Evolutionary conservation across 2,888 invertebrate species (phyloP), one percentile per base, ranked within the genome.

Genomic region (Leptopilina syphax): DNA sequence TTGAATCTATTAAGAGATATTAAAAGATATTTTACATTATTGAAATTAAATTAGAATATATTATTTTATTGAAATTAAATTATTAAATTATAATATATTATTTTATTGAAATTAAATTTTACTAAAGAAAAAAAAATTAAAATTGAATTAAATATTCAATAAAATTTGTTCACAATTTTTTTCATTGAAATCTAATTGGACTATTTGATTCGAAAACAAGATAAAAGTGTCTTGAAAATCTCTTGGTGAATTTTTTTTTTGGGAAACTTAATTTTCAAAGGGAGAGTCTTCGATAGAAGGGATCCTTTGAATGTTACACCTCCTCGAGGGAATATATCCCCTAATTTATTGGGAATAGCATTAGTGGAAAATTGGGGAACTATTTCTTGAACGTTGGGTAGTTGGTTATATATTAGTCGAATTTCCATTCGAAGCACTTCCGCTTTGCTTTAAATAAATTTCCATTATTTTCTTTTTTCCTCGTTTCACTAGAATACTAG

Each of bases 291-390:
- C n/a, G 54, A 54, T 34, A 57, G 34, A 57, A 34, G 54, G 10
- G 27, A 57, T 27, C 34, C 73, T 70, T 70, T 73, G 57, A 73
- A 57, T 73, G 73, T 34, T 57, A 57, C 54, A 70, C 57, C 54
- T 57, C 57, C 54, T 57, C 34, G 57, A 73, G 57, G 73, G 57
- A 34, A 34, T 73, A 54, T 73, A 50, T 73, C 73, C 73, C 73
- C 73, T 73, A 73, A 73, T 73, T 73, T 73, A 73, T 73, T n/a
- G 34, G 73, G 57, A 73, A 73, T 54, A 34, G 73, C 73, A 73
- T 73, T 73, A 54, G 73, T n/a, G 10, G 57, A 73, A 73, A 73
- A 73, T 73, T 73, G 73, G 57, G 73, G 34, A 73, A 57, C 73
- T 73, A 9, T 27, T 34, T 70, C 54, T 73, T 54, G 41, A 73